These are phyloP conservation scores for Bruchidius siliquastri DNA, from an alignment of 2,888 invertebrate species.

Conservation along the genomic window DNA sequence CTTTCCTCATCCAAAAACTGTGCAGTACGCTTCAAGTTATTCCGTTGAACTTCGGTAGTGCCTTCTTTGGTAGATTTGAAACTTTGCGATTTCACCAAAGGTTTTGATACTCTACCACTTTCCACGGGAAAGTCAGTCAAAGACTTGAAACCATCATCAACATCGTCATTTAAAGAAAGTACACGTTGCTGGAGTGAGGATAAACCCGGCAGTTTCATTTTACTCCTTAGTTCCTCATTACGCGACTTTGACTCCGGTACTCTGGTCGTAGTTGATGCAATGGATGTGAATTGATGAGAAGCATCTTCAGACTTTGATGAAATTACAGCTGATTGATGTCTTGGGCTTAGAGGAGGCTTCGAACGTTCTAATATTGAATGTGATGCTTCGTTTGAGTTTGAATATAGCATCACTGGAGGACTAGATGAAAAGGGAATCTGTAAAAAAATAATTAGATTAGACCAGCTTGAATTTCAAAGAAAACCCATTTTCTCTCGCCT, in stretches of 20 bases:
- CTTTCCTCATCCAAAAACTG: constrained; percentile 16
- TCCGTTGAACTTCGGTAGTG: constrained; percentile 9
- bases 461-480: too few relatives aligned
- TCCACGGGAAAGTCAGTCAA: constrained; percentile 35
- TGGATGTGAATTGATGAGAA: background rate
- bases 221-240: constrained; percentile 33
- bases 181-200: constrained; percentile 54
- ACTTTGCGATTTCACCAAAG: constrained; percentile 68
- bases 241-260: constrained; percentile 17
- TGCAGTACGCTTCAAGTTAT: constrained; percentile 6
- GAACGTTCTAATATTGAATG: background rate
- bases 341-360: constrained; percentile 15
- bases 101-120: constrained; percentile 48
- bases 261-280: constrained; percentile 12
- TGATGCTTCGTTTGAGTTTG: background rate
- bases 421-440: constrained; percentile 20
- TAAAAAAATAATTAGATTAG: too few relatives aligned
- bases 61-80: constrained; percentile 55
- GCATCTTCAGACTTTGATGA: constrained; percentile 16
- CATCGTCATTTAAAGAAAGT: constrained; percentile 45
- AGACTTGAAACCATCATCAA: constrained; percentile 40
- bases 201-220: constrained; percentile 50
- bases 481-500: too few relatives aligned
- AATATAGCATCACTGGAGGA: constrained; percentile 11
- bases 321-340: constrained; percentile 24